phyloP scores from a whole-genome alignment of 2,888 invertebrate species.

The Hypsopygia costalis region DNA sequence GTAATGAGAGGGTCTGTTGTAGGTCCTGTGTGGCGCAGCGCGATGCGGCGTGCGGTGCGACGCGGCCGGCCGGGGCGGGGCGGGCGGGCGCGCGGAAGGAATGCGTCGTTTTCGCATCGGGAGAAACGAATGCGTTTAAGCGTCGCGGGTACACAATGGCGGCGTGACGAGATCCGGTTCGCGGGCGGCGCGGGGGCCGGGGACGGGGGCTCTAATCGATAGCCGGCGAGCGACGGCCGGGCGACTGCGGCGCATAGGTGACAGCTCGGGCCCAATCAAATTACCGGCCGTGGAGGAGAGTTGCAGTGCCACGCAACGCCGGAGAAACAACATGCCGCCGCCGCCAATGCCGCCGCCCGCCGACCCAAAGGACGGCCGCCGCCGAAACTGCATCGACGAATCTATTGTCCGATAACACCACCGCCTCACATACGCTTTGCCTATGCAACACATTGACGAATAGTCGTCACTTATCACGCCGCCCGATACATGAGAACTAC shows the following conservation, averaged over 20 bases:
- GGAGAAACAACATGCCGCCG: constrained; percentile 45
- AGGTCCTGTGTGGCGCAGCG: constrained; percentile 52
- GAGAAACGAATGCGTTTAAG: constrained; percentile 81
- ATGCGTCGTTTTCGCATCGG: constrained; percentile 81
- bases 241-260: constrained; percentile 79
- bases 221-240: constrained; percentile 79
- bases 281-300: constrained; percentile 72
- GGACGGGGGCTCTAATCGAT: constrained; percentile 76
- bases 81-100: constrained; percentile 75
- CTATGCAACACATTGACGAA: constrained; percentile 56
- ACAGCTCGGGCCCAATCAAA: constrained; percentile 79
- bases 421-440: constrained; percentile 32
- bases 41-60: constrained; percentile 37
- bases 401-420: constrained; percentile 44
- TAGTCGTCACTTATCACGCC: constrained; percentile 53
- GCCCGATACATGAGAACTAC: constrained; percentile 41
- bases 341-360: constrained; percentile 37
- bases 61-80: constrained; percentile 48
- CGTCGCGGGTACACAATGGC: constrained; percentile 80
- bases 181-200: constrained; percentile 69
- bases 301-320: constrained; percentile 67
- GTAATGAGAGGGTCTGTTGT: constrained; percentile 68
- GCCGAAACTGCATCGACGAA: constrained; percentile 40
- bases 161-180: constrained; percentile 81
- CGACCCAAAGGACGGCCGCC: constrained; percentile 29